A percentile compares a stretch with the other conserved stretches of the same genome.
Evolutionary conservation across 2,888 invertebrate genomes (phyloP).

Genomic region (Orchesellides sinensis): DNA sequence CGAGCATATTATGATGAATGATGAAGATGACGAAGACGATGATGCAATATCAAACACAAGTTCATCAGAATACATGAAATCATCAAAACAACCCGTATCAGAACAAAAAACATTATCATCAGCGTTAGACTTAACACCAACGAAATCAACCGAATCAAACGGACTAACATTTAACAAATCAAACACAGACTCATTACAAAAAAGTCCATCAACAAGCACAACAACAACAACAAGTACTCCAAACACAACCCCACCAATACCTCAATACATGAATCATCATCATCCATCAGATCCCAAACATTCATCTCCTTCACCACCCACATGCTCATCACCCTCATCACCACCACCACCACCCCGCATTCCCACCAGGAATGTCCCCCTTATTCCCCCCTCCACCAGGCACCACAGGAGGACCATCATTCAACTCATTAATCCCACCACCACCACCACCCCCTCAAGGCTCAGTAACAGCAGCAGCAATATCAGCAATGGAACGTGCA

Average conservation of each 20-base stretch:
- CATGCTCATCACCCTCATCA: background rate
- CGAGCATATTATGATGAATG: too few species aligned
- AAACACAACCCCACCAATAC: background rate
- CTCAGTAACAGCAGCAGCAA: background rate
- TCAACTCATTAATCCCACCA: background rate
- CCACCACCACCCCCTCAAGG: slow-evolving; percentile 33
- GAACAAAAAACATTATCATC: background rate
- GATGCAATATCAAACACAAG: background rate
- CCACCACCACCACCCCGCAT: background rate
- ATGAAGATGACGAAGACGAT: background rate
- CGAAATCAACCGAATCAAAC: too few species aligned
- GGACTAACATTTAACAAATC: background rate
- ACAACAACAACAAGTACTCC: background rate
- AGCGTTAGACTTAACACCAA: background rate
- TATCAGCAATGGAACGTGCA: background rate
- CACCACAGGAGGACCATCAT: background rate
- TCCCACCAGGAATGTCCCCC: too few species aligned
- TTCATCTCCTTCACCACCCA: too few species aligned
- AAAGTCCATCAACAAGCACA: background rate
- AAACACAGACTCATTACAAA: background rate
- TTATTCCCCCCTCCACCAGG: background rate
- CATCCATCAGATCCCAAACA: too few species aligned
- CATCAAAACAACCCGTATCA: too few species aligned
- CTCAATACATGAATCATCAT: background rate
- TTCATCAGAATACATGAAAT: too few species aligned